Percentiles rank a stretch among this genome's conserved stretches.
These are phyloP conservation scores for Aphelenchoides fujianensis DNA, from an alignment of 1,140 invertebrate genomes.

Conservation along the genomic window DNA sequence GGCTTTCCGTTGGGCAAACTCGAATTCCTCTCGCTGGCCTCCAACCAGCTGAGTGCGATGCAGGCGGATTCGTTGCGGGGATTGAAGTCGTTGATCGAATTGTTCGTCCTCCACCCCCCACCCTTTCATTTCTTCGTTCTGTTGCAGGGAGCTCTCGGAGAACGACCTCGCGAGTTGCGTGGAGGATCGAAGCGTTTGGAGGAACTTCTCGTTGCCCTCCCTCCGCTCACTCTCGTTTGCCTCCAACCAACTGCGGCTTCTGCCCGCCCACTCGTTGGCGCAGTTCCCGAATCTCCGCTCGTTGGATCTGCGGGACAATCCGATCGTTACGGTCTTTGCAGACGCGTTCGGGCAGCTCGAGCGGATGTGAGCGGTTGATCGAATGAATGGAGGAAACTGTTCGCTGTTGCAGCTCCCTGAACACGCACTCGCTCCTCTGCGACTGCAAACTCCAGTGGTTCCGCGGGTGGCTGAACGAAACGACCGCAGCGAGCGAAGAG, in stretches of 20 bases:
- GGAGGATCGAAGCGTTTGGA: neutral
- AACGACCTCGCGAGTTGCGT: neutral
- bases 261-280: neutral
- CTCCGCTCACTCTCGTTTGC: slow-evolving; percentile 5
- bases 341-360: neutral
- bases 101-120: too few relatives aligned
- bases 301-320: slow-evolving; percentile 3
- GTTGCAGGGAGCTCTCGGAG: slow-evolving; percentile 2
- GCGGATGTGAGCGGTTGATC: neutral
- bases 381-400: too few relatives aligned
- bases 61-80: neutral
- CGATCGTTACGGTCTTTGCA: neutral
- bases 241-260: neutral
- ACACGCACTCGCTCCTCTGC: neutral
- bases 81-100: neutral
- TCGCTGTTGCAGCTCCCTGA: neutral
- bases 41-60: neutral
- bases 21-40: slow-evolving; percentile 11
- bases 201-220: neutral
- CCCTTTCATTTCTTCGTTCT: too few relatives aligned
- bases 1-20: neutral
- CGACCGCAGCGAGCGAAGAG: neutral
- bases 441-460: slow-evolving; percentile 1
- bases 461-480: neutral
- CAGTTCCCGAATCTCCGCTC: neutral